phyloP scores from a whole-genome alignment of 2,797 vertebrate species.

The Ctenochaetus hawaiiensis region DNA sequence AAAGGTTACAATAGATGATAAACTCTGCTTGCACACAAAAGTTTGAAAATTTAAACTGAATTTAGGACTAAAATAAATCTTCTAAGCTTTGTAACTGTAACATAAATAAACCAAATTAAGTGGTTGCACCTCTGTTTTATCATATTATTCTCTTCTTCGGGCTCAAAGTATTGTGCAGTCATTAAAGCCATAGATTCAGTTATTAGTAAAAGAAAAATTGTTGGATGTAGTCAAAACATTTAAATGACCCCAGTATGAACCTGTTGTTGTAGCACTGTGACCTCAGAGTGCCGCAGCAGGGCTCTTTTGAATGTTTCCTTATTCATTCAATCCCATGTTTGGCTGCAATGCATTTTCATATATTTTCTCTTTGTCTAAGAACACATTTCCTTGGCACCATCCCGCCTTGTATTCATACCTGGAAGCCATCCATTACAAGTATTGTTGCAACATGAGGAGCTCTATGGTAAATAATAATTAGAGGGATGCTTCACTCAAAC shows the following conservation, averaged over 20 bases:
- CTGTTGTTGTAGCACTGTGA: background rate
- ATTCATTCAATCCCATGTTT: conserved; percentile 1
- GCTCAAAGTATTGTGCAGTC: background rate
- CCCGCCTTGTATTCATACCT: too few relatives aligned
- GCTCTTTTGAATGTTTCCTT: background rate
- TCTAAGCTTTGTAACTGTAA: background rate
- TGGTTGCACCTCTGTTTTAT: background rate
- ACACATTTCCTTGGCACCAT: background rate
- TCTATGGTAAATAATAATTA: too few relatives aligned
- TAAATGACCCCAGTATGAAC: background rate
- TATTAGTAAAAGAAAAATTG: background rate
- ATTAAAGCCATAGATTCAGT: background rate
- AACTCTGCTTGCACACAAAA: background rate
- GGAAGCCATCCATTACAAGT: too few relatives aligned
- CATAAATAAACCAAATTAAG: background rate
- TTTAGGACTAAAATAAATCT: background rate
- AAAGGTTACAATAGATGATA: background rate
- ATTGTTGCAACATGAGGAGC: too few relatives aligned
- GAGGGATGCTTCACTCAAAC: too few relatives aligned
- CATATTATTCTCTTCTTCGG: background rate
- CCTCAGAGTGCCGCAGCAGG: background rate
- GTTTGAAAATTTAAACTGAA: background rate
- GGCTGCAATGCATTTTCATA: too few relatives aligned
- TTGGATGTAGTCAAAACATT: background rate
- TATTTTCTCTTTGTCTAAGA: conserved; percentile 1